These are phyloP conservation scores for Drosophila pseudotakahashii DNA, from an alignment of 2,888 invertebrate species.

Conservation along the genomic window DNA sequence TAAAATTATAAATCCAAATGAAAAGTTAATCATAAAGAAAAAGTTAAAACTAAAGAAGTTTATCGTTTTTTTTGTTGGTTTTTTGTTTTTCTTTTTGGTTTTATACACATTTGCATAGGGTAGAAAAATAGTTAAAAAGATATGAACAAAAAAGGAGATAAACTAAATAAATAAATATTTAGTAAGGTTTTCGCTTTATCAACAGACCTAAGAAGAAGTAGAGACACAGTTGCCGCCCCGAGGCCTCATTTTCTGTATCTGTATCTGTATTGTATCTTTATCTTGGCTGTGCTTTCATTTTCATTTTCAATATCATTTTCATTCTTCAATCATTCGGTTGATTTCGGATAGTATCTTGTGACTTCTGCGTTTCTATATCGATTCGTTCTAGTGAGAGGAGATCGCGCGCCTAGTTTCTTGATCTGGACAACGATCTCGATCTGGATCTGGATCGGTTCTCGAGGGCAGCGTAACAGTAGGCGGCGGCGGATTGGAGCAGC, in stretches of 20 bases:
- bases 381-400: conserved; percentile 31
- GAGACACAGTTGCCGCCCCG: conserved; percentile 42
- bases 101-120: conserved; percentile 45
- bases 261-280: conserved; percentile 33
- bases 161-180: conserved; percentile 53
- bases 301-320: conserved; percentile 13
- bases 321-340: conserved; percentile 11
- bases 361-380: conserved; percentile 26
- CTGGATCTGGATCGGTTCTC: conserved; percentile 21
- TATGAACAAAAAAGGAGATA: conserved; percentile 49
- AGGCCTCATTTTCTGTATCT: conserved; percentile 39
- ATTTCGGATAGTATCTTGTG: conserved; percentile 23
- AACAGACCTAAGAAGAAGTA: conserved; percentile 59
- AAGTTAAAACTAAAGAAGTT: conserved; percentile 37
- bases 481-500: conserved; percentile 61
- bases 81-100: conserved; percentile 10
- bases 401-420: conserved; percentile 40
- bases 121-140: conserved; percentile 24
- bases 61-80: conserved; percentile 4
- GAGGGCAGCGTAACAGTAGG: conserved; percentile 30
- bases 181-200: conserved; percentile 46
- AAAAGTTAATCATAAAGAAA: conserved; percentile 48
- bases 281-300: conserved; percentile 15
- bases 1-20: conserved; percentile 46
- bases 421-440: conserved; percentile 15